A percentile compares a stretch with the other conserved stretches of the same genome.
Conservation (phyloP, 2,113 vertebrate genomes). For the Brachionichthys hirsutus region DNA sequence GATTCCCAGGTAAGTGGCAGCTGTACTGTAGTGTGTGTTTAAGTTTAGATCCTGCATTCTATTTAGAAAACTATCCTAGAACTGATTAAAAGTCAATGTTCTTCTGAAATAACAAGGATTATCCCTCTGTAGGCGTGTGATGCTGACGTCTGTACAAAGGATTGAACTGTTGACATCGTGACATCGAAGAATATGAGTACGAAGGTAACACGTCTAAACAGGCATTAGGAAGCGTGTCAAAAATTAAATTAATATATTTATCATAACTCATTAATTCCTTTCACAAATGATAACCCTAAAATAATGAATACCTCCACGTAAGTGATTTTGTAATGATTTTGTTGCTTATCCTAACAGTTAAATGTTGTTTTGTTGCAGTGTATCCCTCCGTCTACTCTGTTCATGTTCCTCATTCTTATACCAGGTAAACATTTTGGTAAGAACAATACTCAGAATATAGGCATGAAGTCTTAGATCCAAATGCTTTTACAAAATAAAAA, state of each 20-base stretch:
- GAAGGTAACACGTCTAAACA: conserved; percentile 39
- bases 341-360: neutral
- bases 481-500: neutral
- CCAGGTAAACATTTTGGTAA: conserved; percentile 38
- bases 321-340: neutral
- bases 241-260: no score
- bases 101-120: neutral
- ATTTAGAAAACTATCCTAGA: neutral
- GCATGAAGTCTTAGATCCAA: neutral
- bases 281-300: neutral
- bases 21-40: neutral
- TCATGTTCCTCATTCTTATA: conserved; percentile 21
- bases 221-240: neutral
- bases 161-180: conserved; percentile 24
- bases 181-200: neutral
- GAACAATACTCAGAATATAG: no score
- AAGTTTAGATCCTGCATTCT: neutral
- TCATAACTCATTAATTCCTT: neutral
- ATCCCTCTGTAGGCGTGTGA: conserved; percentile 1
- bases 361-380: conserved; percentile 30
- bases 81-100: neutral
- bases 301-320: neutral
- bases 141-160: conserved; percentile 9
- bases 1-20: conserved; percentile 12
- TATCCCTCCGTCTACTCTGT: neutral